Evolutionary conservation across 2,797 vertebrate species (phyloP).

Genomic region (Cyclopterus lumpus): DNA sequence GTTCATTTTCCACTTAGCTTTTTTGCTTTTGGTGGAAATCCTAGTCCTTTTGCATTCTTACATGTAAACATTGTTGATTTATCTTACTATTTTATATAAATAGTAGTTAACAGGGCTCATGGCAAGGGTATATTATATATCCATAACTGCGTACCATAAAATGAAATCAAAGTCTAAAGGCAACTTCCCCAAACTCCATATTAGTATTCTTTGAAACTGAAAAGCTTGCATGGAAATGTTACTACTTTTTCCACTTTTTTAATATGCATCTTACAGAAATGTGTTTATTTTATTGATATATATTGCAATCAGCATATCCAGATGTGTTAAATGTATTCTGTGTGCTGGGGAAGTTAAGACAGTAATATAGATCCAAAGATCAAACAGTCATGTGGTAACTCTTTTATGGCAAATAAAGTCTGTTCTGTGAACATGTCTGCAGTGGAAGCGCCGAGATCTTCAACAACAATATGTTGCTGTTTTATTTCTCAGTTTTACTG

Average conservation of each 20-base stretch:
- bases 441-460: neutral
- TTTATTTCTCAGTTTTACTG: conserved; percentile 1
- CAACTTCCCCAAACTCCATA: conserved; percentile 1
- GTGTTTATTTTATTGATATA: neutral
- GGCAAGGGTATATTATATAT: neutral
- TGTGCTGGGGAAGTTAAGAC: neutral
- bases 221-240: neutral
- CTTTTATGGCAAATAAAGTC: conserved; percentile 49
- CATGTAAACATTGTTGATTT: neutral
- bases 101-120: neutral
- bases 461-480: neutral
- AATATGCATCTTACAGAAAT: neutral
- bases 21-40: conserved; percentile 15
- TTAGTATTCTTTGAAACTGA: neutral
- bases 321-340: neutral
- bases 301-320: conserved; percentile 3
- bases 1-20: conserved; percentile 39
- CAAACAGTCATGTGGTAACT: conserved; percentile 15
- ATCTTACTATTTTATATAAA: neutral
- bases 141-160: neutral
- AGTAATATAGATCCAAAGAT: conserved; percentile 38
- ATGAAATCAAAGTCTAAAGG: neutral
- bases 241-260: conserved; percentile 9
- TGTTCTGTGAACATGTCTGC: conserved; percentile 11
- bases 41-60: neutral